Conservation (phyloP, 2,797 vertebrate species). For the Petrocephalus sullivani region DNA sequence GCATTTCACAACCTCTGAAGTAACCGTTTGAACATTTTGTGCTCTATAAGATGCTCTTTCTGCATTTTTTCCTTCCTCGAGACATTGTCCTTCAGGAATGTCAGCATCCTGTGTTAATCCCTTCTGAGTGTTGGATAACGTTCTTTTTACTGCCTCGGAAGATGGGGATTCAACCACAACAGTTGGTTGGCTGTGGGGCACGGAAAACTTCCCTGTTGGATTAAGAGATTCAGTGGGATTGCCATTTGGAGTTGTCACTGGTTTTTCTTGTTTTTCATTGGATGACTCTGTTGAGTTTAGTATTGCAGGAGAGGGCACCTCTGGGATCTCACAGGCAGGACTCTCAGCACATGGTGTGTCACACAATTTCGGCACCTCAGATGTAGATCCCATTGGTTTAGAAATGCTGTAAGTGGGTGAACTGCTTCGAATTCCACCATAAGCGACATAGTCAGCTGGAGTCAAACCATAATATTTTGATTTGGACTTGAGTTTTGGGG, state of each 20-base stretch:
- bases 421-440: conserved; percentile 59
- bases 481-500: conserved; percentile 43
- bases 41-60: conserved; percentile 20
- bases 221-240: conserved; percentile 3
- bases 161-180: conserved; percentile 41
- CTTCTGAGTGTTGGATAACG: conserved; percentile 25
- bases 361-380: conserved; percentile 40
- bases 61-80: conserved; percentile 18
- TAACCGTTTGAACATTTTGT: conserved; percentile 32
- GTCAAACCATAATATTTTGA: conserved; percentile 63
- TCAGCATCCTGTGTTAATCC: conserved; percentile 27
- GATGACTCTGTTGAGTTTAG: conserved; percentile 35
- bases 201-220: conserved; percentile 24
- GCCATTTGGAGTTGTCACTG: conserved; percentile 5
- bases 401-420: conserved; percentile 55
- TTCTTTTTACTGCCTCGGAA: conserved; percentile 33
- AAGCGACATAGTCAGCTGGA: conserved; percentile 61
- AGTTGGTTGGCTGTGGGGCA: conserved; percentile 24
- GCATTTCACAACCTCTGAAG: conserved; percentile 4
- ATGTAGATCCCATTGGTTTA: conserved; percentile 26
- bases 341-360: conserved; percentile 29
- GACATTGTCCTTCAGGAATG: conserved; percentile 21
- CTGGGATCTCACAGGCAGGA: conserved; percentile 22
- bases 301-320: conserved; percentile 23
- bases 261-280: conserved; percentile 15